Evolutionary conservation across 1,140 invertebrate genomes (phyloP).

Genomic region (Aethina tumida): DNA sequence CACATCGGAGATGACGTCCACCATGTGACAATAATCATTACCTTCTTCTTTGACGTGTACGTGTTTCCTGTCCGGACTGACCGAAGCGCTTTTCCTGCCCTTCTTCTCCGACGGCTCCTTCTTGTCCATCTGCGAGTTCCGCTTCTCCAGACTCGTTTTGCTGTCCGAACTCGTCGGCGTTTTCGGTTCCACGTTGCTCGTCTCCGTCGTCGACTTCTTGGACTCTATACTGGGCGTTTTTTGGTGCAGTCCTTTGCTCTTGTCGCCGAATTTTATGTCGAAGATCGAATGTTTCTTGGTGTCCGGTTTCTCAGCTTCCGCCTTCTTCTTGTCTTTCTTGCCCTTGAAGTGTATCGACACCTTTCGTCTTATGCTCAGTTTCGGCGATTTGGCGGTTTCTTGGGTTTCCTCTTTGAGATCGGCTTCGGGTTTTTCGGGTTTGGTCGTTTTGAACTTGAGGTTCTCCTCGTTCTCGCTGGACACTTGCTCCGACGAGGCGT

Average conservation of each 20-base stretch:
- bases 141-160: conserved; percentile 14
- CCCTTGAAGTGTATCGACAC: conserved; percentile 35
- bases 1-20: background rate
- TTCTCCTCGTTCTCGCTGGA: conserved; percentile 41
- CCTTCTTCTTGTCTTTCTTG: conserved; percentile 27
- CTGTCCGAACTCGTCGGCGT: conserved; percentile 25
- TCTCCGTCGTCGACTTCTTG: conserved; percentile 23
- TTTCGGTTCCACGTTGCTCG: conserved; percentile 19
- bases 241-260: conserved; percentile 15
- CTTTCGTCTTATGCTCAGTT: conserved; percentile 28
- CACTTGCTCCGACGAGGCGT: conserved; percentile 14
- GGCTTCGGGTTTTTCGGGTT: conserved; percentile 26
- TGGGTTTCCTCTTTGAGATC: conserved; percentile 10
- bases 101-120: conserved; percentile 13
- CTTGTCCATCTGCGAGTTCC: conserved; percentile 16
- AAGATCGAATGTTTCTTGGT: conserved; percentile 19
- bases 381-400: conserved; percentile 19
- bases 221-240: conserved; percentile 29
- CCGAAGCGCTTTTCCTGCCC: conserved; percentile 25
- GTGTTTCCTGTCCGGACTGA: conserved; percentile 30
- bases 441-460: conserved; percentile 31
- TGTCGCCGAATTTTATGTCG: conserved; percentile 16
- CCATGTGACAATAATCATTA: conserved; percentile 4
- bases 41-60: conserved; percentile 25
- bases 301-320: conserved; percentile 9